Evolutionary conservation across 2,888 invertebrate species (phyloP).

Genomic region (Sepiola atlantica): DNA sequence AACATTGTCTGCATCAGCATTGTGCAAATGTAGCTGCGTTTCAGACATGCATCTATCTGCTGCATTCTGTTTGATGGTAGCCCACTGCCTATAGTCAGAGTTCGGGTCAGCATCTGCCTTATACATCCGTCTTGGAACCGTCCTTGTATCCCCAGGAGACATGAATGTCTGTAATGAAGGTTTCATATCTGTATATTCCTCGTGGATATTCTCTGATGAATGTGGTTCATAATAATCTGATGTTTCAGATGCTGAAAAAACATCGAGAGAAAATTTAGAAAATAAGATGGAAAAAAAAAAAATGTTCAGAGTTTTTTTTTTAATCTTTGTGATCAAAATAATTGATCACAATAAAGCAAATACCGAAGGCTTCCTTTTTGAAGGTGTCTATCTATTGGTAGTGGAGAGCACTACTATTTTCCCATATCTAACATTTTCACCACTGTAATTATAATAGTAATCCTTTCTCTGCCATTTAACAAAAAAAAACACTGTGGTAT

Average conservation of each 20-base stretch:
- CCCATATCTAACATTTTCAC: no score
- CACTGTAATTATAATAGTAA: no score
- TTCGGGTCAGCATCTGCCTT: background rate
- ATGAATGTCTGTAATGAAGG: background rate
- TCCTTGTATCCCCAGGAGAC: background rate
- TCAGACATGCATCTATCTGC: background rate
- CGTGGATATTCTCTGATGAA: background rate
- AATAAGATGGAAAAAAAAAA: no score
- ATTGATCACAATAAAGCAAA: background rate
- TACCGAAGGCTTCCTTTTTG: no score
- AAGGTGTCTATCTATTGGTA: no score
- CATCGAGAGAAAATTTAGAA: background rate
- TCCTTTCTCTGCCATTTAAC: no score
- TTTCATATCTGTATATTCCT: background rate
- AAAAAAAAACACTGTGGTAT: no score
- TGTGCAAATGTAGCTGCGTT: background rate
- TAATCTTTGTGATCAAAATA: no score
- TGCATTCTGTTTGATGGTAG: background rate
- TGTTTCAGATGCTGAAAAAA: background rate
- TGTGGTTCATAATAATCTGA: background rate
- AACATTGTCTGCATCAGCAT: background rate
- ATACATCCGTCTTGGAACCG: background rate
- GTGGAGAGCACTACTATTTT: no score
- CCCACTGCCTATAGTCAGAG: slow-evolving; percentile 13
- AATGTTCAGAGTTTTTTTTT: no score